phyloP scores from a whole-genome alignment of 2,888 invertebrate genomes.

The Cephus pulcher region DNA sequence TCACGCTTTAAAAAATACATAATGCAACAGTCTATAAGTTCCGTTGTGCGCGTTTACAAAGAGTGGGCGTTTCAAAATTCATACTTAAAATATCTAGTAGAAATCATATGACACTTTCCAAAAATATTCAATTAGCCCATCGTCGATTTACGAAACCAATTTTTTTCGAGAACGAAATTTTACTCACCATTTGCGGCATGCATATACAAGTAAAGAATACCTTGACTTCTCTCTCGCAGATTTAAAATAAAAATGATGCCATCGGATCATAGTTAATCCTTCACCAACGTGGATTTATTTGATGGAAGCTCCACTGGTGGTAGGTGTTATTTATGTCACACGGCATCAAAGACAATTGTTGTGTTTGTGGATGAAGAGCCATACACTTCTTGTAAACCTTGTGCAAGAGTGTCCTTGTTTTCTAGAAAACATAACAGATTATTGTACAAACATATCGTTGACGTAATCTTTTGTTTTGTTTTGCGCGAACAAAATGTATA shows the following conservation, averaged over 20 bases:
- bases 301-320: constrained; percentile 89
- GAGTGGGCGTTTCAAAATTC: not conserved
- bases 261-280: constrained; percentile 14
- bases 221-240: not conserved
- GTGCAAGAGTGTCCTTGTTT: constrained; percentile 79
- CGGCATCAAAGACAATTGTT: constrained; percentile 81
- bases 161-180: not conserved
- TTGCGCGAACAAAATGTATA: no score
- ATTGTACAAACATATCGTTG: constrained; percentile 5
- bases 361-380: constrained; percentile 84
- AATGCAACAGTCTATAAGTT: not conserved
- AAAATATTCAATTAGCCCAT: not conserved
- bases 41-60: not conserved
- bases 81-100: not conserved
- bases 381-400: constrained; percentile 84
- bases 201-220: not conserved
- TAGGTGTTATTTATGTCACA: constrained; percentile 89
- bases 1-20: not conserved
- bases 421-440: constrained; percentile 53
- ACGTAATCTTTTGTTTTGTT: not conserved
- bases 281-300: constrained; percentile 77
- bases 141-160: not conserved
- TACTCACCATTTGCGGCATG: not conserved
- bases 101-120: not conserved
- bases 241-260: not conserved